phyloP scores from a whole-genome alignment of 2,888 invertebrate genomes.

The Hydroisotoma schaefferi region DNA sequence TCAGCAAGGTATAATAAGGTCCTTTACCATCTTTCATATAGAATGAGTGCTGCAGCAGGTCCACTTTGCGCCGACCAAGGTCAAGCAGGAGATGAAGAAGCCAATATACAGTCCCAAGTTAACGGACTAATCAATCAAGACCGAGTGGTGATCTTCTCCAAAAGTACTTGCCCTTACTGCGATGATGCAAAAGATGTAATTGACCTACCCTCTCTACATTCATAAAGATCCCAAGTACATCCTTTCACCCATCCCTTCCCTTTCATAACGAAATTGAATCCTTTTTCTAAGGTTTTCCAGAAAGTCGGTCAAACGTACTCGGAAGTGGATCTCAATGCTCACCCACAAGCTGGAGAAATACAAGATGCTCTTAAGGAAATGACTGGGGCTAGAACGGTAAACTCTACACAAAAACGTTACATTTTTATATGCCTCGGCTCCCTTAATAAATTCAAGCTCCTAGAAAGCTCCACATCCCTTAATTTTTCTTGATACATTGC shows the following conservation, averaged over 20 bases:
- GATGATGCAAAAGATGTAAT: conserved; percentile 78
- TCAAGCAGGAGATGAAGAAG: conserved; percentile 8
- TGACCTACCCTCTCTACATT: background rate
- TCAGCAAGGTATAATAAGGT: too few species aligned
- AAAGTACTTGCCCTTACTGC: conserved; percentile 86
- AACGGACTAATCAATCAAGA: conserved; percentile 67
- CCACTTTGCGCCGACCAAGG: background rate
- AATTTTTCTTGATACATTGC: too few species aligned
- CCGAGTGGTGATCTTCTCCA: conserved; percentile 87
- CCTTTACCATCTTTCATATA: too few species aligned
- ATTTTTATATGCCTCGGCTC: too few species aligned
- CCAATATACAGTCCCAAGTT: conserved; percentile 53
- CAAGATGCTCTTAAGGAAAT: conserved; percentile 73
- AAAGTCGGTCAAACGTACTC: conserved; percentile 68
- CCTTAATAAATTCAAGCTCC: background rate
- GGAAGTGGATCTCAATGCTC: conserved; percentile 74
- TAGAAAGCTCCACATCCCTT: too few species aligned
- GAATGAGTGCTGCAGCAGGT: too few species aligned
- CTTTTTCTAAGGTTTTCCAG: conserved; percentile 56
- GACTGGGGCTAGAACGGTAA: conserved; percentile 78
- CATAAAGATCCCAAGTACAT: background rate
- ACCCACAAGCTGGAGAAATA: conserved; percentile 71
- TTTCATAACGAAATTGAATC: background rate
- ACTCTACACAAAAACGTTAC: too few species aligned
- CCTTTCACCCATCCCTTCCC: background rate